Conservation (phyloP, 2,888 invertebrate genomes). For the Elysia crispata region DNA sequence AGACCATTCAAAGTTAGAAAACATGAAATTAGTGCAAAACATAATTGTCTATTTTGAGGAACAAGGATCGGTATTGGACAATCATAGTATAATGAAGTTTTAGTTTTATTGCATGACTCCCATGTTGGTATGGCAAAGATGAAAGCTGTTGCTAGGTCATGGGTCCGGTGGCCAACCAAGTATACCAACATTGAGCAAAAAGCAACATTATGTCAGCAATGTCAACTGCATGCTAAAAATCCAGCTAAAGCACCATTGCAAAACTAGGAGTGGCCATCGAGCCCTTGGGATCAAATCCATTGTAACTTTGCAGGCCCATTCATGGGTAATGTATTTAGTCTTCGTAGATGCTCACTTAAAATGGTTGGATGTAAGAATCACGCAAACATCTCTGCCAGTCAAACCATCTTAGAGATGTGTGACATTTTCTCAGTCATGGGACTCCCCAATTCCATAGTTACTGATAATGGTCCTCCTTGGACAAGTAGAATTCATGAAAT, state of each 20-base stretch:
- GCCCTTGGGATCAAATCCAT: slow-evolving; percentile 63
- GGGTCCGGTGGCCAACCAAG: slow-evolving; percentile 30
- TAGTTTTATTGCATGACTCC: slow-evolving; percentile 41
- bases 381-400: not conserved
- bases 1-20: slow-evolving; percentile 1
- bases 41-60: slow-evolving; percentile 50
- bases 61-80: slow-evolving; percentile 39
- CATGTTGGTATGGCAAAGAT: slow-evolving; percentile 49
- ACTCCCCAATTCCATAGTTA: slow-evolving; percentile 45
- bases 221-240: slow-evolving; percentile 49
- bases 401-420: not conserved
- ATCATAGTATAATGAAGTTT: slow-evolving; percentile 3
- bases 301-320: slow-evolving; percentile 61
- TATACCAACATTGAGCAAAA: slow-evolving; percentile 19
- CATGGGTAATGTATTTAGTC: slow-evolving; percentile 54
- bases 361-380: not conserved
- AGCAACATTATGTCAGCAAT: slow-evolving; percentile 34
- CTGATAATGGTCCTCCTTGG: slow-evolving; percentile 55
- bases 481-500: slow-evolving; percentile 51
- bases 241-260: slow-evolving; percentile 59
- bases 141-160: slow-evolving; percentile 35
- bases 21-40: slow-evolving; percentile 4
- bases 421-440: not conserved
- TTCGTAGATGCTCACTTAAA: not conserved
- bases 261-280: slow-evolving; percentile 60